A percentile compares a stretch with the other conserved stretches of the same genome.
phyloP scores from a whole-genome alignment of 2,113 vertebrate species.

The Notarius lentiginosus region DNA sequence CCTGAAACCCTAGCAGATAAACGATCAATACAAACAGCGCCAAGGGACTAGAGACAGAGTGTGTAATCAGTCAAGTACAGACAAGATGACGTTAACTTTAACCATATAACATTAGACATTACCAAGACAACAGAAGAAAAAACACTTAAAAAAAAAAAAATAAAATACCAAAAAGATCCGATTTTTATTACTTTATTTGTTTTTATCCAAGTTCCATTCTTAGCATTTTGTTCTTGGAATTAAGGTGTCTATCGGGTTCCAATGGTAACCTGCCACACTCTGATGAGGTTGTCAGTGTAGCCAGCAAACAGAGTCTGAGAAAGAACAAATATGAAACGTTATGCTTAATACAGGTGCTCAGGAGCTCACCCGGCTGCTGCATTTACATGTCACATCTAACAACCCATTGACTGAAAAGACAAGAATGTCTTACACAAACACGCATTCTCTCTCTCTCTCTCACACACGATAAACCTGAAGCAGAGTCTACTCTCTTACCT shows the following conservation, averaged over 20 bases:
- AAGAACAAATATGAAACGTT: conserved; percentile 3
- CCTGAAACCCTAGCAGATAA: not conserved
- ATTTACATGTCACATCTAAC: not conserved
- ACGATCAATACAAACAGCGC: not conserved
- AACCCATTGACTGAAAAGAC: not conserved
- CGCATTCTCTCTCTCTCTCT: too few species aligned
- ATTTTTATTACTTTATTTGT: conserved; percentile 72
- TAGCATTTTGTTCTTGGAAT: conserved; percentile 44
- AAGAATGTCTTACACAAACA: not conserved
- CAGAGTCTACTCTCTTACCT: conserved; percentile 70
- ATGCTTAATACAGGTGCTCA: conserved; percentile 20
- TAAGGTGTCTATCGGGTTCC: conserved; percentile 81
- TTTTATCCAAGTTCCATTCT: conserved; percentile 51
- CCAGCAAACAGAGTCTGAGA: conserved; percentile 90
- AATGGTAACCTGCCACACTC: conserved; percentile 95
- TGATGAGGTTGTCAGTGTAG: conserved; percentile 93
- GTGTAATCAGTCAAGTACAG: not conserved
- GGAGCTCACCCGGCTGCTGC: not conserved
- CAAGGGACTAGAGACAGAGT: not conserved
- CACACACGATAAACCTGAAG: not conserved
- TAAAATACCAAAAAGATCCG: conserved; percentile 20
- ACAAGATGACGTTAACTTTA: conserved; percentile 4
- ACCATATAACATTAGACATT: not conserved
- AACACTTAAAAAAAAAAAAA: not conserved
- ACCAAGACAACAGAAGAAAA: not conserved